phyloP scores from a whole-genome alignment of 2,797 vertebrate genomes.

The Tenualosa thibaudeaui region DNA sequence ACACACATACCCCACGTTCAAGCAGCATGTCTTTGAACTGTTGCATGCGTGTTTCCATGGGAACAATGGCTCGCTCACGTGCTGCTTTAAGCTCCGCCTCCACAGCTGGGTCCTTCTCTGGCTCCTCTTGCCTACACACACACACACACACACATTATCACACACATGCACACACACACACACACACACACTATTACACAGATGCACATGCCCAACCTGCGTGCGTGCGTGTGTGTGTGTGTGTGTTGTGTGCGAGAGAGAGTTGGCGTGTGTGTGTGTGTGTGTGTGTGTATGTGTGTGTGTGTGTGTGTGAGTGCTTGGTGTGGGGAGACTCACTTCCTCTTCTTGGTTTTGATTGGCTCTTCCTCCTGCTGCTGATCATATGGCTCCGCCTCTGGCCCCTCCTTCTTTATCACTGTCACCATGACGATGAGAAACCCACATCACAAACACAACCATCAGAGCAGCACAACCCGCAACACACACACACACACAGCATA shows the following conservation, averaged over 20 bases:
- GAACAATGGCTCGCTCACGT: constrained; percentile 93
- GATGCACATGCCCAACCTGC: neutral
- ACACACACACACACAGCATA: neutral
- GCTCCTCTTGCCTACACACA: constrained; percentile 88
- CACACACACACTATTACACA: too few species aligned
- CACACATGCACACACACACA: neutral
- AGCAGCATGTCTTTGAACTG: constrained; percentile 99
- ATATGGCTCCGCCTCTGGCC: too few species aligned
- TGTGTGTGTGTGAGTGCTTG: too few species aligned
- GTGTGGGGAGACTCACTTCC: constrained; percentile 75
- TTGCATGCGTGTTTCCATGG: constrained; percentile 94
- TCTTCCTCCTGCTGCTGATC: constrained; percentile 62
- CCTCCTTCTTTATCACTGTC: too few species aligned
- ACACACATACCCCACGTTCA: constrained; percentile 91
- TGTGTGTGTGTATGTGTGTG: too few species aligned
- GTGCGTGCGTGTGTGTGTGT: too few species aligned
- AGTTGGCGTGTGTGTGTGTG: too few species aligned
- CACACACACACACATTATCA: constrained; percentile 10
- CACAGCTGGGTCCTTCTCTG: constrained; percentile 96
- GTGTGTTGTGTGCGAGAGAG: too few species aligned
- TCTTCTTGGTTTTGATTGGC: constrained; percentile 81
- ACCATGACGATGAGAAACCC: too few species aligned
- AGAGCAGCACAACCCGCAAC: neutral
- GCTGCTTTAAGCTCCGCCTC: constrained; percentile 97
- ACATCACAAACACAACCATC: too few species aligned